A percentile compares a stretch with the other conserved stretches of the same genome.
phyloP scores from a whole-genome alignment of 2,113 vertebrate species.

The Nesogale talazaci region DNA sequence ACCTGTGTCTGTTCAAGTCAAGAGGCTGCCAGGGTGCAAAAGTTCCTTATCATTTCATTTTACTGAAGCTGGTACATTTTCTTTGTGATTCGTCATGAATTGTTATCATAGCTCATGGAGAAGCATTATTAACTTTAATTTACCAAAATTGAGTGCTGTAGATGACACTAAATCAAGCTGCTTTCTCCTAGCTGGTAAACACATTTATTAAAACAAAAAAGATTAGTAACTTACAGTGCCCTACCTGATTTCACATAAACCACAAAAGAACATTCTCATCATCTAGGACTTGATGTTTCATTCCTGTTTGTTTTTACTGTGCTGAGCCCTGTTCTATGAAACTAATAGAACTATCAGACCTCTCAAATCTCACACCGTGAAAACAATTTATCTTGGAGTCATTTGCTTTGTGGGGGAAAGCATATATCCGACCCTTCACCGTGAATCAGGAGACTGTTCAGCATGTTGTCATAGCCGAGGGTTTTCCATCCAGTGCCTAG shows the following conservation, averaged over 20 bases:
- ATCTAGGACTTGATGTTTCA: background rate
- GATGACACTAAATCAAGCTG: constrained; percentile 67
- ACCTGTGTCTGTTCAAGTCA: background rate
- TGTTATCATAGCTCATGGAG: constrained; percentile 52
- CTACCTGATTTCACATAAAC: constrained; percentile 55
- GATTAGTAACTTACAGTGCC: constrained; percentile 68
- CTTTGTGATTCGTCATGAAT: constrained; percentile 27
- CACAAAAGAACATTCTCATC: constrained; percentile 53
- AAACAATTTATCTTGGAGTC: constrained; percentile 58
- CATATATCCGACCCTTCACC: constrained; percentile 1
- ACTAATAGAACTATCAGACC: constrained; percentile 66
- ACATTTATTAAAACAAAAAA: constrained; percentile 75
- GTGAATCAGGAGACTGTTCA: constrained; percentile 25
- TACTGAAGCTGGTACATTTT: background rate
- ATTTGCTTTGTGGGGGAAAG: constrained; percentile 31
- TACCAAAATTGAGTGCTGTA: constrained; percentile 64
- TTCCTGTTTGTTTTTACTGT: constrained; percentile 28
- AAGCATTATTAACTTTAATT: constrained; percentile 77
- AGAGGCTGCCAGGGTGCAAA: background rate
- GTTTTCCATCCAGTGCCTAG: background rate
- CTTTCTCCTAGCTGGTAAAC: constrained; percentile 71
- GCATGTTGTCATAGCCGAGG: background rate
- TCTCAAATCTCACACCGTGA: constrained; percentile 55
- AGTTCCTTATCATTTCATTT: rapidly evolving
- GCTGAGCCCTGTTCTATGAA: constrained; percentile 49